A percentile compares a stretch with the other conserved stretches of the same genome.
phyloP scores from a whole-genome alignment of 2,113 vertebrate genomes.

The Gobiocypris rarus region DNA sequence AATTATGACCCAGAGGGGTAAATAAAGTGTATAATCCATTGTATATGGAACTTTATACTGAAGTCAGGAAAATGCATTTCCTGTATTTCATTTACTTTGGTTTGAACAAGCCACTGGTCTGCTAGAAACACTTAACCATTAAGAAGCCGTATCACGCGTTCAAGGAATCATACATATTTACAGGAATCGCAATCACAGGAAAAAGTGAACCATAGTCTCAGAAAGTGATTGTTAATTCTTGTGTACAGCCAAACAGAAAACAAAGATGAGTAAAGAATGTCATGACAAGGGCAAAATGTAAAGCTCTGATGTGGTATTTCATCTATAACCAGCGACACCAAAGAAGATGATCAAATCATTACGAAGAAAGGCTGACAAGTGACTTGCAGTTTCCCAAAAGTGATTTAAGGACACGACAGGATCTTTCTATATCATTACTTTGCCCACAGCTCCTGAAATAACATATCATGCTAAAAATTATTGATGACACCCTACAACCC shows the following conservation, averaged over 20 bases:
- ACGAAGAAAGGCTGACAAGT: background rate
- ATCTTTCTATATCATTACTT: conserved; percentile 22
- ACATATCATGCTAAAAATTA: conserved; percentile 21
- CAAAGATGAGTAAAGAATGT: background rate
- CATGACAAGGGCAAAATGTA: background rate
- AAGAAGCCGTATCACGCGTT: background rate
- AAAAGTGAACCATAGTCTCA: background rate
- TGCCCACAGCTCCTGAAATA: conserved; percentile 13
- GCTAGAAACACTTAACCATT: background rate
- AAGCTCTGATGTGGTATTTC: background rate
- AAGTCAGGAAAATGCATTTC: background rate
- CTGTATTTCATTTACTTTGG: background rate
- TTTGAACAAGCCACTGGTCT: background rate
- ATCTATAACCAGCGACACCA: background rate
- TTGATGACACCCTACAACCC: conserved; percentile 31
- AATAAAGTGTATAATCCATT: too few relatives aligned
- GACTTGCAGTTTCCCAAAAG: background rate
- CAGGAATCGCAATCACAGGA: conserved; percentile 7
- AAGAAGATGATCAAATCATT: background rate
- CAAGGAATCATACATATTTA: background rate
- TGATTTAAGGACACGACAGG: background rate
- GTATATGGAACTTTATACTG: background rate
- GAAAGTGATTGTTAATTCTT: background rate
- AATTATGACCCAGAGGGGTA: too few relatives aligned
- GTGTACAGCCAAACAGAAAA: background rate